Evolutionary conservation across 2,888 invertebrate genomes (phyloP).

Genomic region (Lasioglossum malachurum): DNA sequence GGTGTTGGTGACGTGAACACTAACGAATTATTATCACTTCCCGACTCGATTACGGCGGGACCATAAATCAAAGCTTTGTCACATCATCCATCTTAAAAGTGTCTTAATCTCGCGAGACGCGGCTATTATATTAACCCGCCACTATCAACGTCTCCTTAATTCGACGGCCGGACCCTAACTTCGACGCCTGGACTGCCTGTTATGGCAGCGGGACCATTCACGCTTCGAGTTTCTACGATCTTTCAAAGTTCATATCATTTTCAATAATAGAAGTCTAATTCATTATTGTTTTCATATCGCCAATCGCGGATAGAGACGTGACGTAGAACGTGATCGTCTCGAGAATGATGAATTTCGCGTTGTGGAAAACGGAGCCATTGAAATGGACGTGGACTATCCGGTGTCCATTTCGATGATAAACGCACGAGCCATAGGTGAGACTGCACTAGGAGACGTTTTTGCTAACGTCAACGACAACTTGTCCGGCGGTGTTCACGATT

Average conservation of each 20-base stretch:
- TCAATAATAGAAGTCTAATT: too few relatives aligned
- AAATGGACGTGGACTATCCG: conserved; percentile 1
- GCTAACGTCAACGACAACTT: conserved; percentile 75
- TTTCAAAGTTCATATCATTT: neutral
- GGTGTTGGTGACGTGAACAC: conserved; percentile 30
- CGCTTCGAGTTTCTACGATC: neutral
- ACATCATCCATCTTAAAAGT: conserved; percentile 60
- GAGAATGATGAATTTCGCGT: neutral
- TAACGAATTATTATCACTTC: conserved; percentile 65
- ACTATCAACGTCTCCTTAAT: conserved; percentile 24
- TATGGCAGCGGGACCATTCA: neutral
- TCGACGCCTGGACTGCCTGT: neutral
- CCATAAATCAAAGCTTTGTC: conserved; percentile 66
- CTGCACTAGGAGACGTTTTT: conserved; percentile 60
- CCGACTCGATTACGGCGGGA: conserved; percentile 49
- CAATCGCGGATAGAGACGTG: too few relatives aligned
- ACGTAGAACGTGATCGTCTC: too few relatives aligned
- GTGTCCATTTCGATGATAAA: conserved; percentile 38
- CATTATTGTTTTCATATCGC: too few relatives aligned
- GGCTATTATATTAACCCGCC: conserved; percentile 53
- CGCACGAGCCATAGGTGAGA: conserved; percentile 46
- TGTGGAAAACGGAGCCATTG: neutral
- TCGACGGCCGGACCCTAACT: conserved; percentile 9
- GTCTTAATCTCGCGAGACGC: conserved; percentile 50
- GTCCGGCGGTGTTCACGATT: conserved; percentile 81